Percentiles rank a stretch among this genome's conserved stretches.
phyloP scores from a whole-genome alignment of 2,888 invertebrate genomes.

The Subacronicta megacephala region DNA sequence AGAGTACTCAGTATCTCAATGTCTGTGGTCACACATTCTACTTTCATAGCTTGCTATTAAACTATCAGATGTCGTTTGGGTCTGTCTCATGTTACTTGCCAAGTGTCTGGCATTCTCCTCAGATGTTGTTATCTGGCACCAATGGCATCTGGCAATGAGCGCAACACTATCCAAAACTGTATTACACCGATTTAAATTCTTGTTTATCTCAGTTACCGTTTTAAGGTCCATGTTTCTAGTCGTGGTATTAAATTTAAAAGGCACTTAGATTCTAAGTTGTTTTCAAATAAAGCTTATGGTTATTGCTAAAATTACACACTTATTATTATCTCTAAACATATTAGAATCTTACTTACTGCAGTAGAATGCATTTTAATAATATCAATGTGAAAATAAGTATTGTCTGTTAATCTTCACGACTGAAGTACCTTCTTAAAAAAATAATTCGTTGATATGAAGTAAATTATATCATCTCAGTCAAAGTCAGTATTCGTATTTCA shows the following conservation, averaged over 20 bases:
- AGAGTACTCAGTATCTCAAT: background rate
- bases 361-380: too few relatives aligned
- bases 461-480: too few relatives aligned
- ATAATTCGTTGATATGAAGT: too few relatives aligned
- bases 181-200: too few relatives aligned
- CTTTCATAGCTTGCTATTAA: slow-evolving; percentile 25
- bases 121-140: slow-evolving; percentile 20
- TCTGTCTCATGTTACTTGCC: slow-evolving; percentile 12
- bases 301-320: too few relatives aligned
- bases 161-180: slow-evolving; percentile 2
- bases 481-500: too few relatives aligned
- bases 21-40: background rate
- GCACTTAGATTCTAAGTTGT: background rate
- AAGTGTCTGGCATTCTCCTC: slow-evolving; percentile 27
- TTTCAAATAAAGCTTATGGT: too few relatives aligned
- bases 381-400: too few relatives aligned
- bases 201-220: slow-evolving; percentile 17
- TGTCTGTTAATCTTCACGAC: too few relatives aligned
- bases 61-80: slow-evolving; percentile 27
- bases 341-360: too few relatives aligned
- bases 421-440: too few relatives aligned
- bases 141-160: slow-evolving; percentile 29
- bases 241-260: slow-evolving; percentile 1
- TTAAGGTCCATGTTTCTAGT: slow-evolving; percentile 6
- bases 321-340: too few relatives aligned